Conservation (phyloP, 2,888 invertebrate genomes). For the Nemurella pictetii region DNA sequence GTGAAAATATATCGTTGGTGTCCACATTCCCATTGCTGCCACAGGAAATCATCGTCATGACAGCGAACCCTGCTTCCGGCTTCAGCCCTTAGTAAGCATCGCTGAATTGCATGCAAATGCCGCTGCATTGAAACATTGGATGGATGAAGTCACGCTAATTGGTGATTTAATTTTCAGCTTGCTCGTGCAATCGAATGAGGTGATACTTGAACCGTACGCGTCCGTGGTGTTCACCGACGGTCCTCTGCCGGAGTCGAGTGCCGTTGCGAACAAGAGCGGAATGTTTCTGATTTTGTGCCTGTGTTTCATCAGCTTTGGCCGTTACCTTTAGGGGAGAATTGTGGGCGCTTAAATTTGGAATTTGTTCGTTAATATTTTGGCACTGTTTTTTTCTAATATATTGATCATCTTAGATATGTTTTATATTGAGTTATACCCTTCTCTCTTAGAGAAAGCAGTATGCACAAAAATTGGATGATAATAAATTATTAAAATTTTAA, state of each 20-base stretch:
- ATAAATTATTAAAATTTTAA: too few species aligned
- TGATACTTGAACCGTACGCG: background rate
- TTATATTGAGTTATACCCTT: too few species aligned
- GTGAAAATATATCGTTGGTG: background rate
- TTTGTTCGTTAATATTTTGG: too few species aligned
- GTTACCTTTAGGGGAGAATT: too few species aligned
- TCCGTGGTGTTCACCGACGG: constrained; percentile 11
- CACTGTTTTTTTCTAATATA: too few species aligned
- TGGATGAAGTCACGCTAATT: background rate
- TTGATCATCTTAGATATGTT: too few species aligned
- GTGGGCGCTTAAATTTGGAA: too few species aligned
- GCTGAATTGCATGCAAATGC: background rate
- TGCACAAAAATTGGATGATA: too few species aligned
- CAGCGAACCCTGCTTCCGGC: background rate
- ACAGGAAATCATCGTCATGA: background rate
- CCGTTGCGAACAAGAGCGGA: background rate
- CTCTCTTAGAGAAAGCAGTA: too few species aligned
- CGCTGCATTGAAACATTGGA: background rate
- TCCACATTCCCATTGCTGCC: background rate
- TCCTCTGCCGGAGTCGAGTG: background rate
- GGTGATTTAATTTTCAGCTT: constrained; percentile 6
- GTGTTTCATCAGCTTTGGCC: background rate
- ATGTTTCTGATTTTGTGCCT: background rate
- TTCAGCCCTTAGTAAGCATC: background rate
- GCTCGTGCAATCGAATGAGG: background rate